These are phyloP conservation scores for Manacus vitellinus DNA, from an alignment of 2,113 vertebrate genomes.

Conservation along the genomic window DNA sequence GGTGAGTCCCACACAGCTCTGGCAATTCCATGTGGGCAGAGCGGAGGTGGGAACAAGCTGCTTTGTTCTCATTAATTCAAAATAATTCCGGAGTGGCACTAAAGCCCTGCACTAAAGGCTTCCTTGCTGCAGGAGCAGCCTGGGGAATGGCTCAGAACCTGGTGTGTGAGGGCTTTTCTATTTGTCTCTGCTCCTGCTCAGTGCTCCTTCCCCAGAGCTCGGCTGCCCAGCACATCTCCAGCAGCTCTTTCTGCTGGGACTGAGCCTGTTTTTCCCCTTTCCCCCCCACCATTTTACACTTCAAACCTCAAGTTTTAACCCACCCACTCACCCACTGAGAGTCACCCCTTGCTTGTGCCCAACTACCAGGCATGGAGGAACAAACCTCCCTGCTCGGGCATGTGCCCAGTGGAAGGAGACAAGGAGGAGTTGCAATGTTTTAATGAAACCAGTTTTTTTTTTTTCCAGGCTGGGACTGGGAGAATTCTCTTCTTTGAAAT, in stretches of 20 bases:
- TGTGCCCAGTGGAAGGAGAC: neutral
- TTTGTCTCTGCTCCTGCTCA: neutral
- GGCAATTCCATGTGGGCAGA: neutral
- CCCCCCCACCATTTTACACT: neutral
- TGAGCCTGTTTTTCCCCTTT: neutral
- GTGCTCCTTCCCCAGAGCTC: neutral
- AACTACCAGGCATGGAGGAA: fast-evolving
- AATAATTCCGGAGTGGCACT: neutral
- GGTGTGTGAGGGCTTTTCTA: neutral
- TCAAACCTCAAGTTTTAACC: neutral
- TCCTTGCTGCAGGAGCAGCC: neutral
- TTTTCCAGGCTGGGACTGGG: neutral
- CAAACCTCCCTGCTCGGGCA: neutral
- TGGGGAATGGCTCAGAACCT: neutral
- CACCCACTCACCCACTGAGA: neutral
- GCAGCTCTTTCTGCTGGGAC: neutral
- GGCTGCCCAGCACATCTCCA: neutral
- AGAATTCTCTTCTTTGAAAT: conserved; percentile 30
- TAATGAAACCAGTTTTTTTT: neutral
- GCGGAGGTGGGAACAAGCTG: neutral
- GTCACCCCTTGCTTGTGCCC: neutral
- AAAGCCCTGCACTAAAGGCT: neutral
- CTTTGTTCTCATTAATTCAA: neutral
- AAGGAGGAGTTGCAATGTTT: neutral
- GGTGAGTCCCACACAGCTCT: neutral